phyloP scores from a whole-genome alignment of 2,888 invertebrate genomes.

The Empis livida region DNA sequence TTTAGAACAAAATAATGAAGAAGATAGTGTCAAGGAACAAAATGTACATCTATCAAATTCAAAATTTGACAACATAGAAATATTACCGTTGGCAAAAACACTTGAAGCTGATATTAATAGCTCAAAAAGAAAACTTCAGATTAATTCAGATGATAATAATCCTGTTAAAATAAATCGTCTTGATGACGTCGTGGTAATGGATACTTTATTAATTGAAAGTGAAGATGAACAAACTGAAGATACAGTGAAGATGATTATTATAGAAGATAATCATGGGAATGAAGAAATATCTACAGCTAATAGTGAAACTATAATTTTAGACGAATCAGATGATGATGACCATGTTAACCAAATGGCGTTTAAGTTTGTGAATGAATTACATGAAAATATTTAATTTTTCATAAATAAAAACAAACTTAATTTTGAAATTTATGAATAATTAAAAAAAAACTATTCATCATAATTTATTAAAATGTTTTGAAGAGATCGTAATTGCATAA shows the following conservation, averaged over 20 bases:
- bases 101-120: no score
- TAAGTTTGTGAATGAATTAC: slow-evolving; percentile 19
- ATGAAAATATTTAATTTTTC: slow-evolving; percentile 5
- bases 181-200: no score
- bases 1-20: no score
- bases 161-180: no score
- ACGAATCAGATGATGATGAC: neutral
- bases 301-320: neutral
- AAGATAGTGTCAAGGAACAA: no score
- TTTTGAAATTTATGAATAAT: slow-evolving; percentile 6
- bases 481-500: slow-evolving; percentile 8
- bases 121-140: no score
- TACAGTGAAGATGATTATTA: neutral
- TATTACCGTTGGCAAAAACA: slow-evolving; percentile 1
- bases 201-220: neutral
- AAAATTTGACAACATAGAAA: no score
- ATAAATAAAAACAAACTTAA: no score
- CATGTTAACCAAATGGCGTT: slow-evolving; percentile 15
- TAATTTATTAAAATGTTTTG: slow-evolving; percentile 7
- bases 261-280: slow-evolving; percentile 3
- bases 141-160: no score
- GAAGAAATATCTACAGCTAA: neutral
- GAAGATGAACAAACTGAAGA: no score
- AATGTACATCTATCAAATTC: no score
- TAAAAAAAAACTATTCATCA: slow-evolving; percentile 3